phyloP scores from a whole-genome alignment of 2,797 vertebrate species.

The Cirrhinus mrigala region DNA sequence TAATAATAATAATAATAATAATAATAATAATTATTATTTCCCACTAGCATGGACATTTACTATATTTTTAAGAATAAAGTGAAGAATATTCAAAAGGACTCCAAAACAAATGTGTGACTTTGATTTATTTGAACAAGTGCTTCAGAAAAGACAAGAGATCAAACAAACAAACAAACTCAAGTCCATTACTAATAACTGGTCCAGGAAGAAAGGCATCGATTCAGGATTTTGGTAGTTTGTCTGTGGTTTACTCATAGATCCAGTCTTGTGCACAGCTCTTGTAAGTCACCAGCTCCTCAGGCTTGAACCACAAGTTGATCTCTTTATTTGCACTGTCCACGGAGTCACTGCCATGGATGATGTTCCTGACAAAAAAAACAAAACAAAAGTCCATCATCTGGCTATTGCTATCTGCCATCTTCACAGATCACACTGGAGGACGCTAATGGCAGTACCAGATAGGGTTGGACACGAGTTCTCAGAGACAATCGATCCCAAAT shows the following conservation, averaged over 20 bases:
- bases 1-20: no score
- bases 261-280: constrained; percentile 78
- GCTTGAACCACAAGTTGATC: constrained; percentile 87
- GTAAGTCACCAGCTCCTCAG: constrained; percentile 84
- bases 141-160: neutral
- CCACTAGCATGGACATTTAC: neutral
- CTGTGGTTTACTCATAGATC: constrained; percentile 84
- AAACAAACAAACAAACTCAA: neutral
- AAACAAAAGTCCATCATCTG: neutral
- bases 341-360: constrained; percentile 94
- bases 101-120: neutral
- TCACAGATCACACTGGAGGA: neutral
- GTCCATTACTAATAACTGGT: neutral
- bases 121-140: constrained; percentile 6
- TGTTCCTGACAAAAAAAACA: constrained; percentile 81
- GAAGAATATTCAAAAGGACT: neutral
- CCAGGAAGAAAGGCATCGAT: neutral
- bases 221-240: neutral
- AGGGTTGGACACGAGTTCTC: neutral
- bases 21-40: no score
- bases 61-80: no score
- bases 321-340: constrained; percentile 89
- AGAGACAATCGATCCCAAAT: neutral
- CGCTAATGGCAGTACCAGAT: neutral
- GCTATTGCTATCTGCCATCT: neutral